These are phyloP conservation scores for Galaxea fascicularis DNA, from an alignment of 92 coral and sea anemone species.

Conservation along the genomic window DNA sequence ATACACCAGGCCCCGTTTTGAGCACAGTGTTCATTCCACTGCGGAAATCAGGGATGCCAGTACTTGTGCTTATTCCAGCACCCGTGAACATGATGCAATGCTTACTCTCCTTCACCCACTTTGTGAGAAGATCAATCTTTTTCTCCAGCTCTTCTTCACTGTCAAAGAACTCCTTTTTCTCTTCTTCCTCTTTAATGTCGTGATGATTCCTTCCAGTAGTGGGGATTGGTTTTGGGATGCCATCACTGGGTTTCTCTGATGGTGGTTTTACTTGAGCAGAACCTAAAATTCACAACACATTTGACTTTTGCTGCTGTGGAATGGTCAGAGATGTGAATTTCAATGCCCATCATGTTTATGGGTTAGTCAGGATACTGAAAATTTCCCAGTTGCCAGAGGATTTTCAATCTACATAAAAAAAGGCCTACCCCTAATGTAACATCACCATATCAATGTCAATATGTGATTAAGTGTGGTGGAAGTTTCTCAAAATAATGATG, in stretches of 20 bases:
- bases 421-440: no score
- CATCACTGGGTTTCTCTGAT: conserved; percentile 16
- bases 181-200: conserved; percentile 68
- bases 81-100: conserved; percentile 79
- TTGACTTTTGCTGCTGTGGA: no score
- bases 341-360: no score
- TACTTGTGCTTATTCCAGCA: conserved; percentile 79
- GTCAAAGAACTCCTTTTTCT: conserved; percentile 75
- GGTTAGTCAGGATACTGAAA: no score
- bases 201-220: conserved; percentile 19
- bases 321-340: no score
- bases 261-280: conserved; percentile 15
- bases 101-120: conserved; percentile 74
- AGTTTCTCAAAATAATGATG: no score
- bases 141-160: conserved; percentile 51
- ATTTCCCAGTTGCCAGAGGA: no score
- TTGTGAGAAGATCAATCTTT: conserved; percentile 62
- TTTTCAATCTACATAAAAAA: no score
- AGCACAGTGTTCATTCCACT: conserved; percentile 83
- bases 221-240: conserved; percentile 19
- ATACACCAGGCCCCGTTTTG: conserved; percentile 80
- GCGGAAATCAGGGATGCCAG: conserved; percentile 81
- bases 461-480: no score
- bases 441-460: no score
- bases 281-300: not conserved